These are phyloP conservation scores for Leucoraja erinaceus DNA, from an alignment of 2,113 vertebrate genomes.

Conservation along the genomic window DNA sequence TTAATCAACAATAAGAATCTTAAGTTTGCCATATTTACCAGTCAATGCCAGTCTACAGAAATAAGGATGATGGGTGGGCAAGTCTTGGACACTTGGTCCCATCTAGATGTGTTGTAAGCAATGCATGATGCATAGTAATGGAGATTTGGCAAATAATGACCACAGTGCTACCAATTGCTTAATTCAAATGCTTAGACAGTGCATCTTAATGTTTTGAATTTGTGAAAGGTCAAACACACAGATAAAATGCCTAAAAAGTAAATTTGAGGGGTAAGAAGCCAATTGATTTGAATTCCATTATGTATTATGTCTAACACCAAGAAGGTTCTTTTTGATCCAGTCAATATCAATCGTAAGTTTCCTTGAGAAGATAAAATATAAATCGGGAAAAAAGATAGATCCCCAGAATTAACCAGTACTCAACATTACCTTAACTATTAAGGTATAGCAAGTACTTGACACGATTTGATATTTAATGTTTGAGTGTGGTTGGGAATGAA, in stretches of 20 bases:
- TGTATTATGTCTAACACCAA: background rate
- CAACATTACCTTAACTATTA: background rate
- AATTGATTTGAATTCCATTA: background rate
- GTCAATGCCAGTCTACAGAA: background rate
- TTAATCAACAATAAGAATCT: background rate
- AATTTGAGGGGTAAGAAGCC: background rate
- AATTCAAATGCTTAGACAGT: background rate
- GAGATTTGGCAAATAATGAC: background rate
- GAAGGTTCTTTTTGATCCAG: background rate
- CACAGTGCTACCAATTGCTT: background rate
- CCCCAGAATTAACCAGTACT: background rate
- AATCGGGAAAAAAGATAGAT: too few relatives aligned
- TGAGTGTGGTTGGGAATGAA: background rate
- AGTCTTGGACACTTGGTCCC: too few relatives aligned
- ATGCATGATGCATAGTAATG: background rate
- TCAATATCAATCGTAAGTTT: too few relatives aligned
- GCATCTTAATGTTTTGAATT: background rate
- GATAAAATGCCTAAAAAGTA: background rate
- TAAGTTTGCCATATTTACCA: background rate
- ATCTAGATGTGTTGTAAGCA: background rate
- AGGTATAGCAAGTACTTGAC: background rate
- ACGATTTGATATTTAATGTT: background rate
- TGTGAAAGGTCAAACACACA: background rate
- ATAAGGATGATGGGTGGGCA: background rate
- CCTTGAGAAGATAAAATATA: too few relatives aligned